A percentile compares a stretch with the other conserved stretches of the same genome.
Conservation (phyloP, 2,113 vertebrate species). For the Siniperca chuatsi region DNA sequence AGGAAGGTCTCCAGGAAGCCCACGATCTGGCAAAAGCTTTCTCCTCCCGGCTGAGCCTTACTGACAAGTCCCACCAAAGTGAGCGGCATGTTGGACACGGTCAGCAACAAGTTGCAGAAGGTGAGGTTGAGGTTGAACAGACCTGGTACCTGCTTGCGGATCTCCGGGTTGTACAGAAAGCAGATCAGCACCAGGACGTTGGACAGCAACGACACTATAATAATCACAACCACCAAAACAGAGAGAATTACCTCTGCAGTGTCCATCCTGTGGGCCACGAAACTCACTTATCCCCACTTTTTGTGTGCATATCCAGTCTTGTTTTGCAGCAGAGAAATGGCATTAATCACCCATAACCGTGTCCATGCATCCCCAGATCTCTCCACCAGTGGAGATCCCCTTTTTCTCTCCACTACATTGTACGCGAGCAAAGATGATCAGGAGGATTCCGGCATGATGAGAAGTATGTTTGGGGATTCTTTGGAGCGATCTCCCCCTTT, state of each 20-base stretch:
- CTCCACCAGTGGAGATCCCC: constrained; percentile 68
- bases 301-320: constrained; percentile 65
- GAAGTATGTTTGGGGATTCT: constrained; percentile 55
- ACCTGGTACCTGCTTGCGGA: constrained; percentile 95
- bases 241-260: constrained; percentile 90
- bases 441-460: constrained; percentile 53
- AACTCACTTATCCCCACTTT: constrained; percentile 74
- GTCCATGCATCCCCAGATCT: constrained; percentile 70
- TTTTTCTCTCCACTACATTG: constrained; percentile 81
- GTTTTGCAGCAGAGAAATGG: constrained; percentile 49
- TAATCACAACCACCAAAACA: constrained; percentile 89
- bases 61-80: constrained; percentile 93
- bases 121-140: constrained; percentile 98
- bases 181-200: constrained; percentile 98
- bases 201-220: constrained; percentile 95
- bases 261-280: constrained; percentile 88
- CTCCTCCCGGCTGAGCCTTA: constrained; percentile 88
- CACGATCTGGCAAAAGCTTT: constrained; percentile 88
- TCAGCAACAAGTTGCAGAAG: constrained; percentile 96
- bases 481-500: neutral
- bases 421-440: constrained; percentile 64
- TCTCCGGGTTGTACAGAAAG: constrained; percentile 93
- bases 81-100: constrained; percentile 96
- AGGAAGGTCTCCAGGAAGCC: constrained; percentile 98
- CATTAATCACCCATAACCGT: constrained; percentile 72